phyloP scores from a whole-genome alignment of 1,140 invertebrate species.

The Papilio helenus region DNA sequence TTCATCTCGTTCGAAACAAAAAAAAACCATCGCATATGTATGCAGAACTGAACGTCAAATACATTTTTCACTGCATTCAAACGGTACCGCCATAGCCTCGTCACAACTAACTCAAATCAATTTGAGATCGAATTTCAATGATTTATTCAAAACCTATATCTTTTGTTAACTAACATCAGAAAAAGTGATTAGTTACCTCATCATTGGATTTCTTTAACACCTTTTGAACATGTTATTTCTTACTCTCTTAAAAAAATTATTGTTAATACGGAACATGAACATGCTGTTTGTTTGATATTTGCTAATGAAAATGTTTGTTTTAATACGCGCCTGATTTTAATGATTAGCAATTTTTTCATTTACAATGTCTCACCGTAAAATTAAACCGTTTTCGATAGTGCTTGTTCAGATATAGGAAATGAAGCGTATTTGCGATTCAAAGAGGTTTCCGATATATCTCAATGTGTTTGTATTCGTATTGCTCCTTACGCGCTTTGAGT shows the following conservation, averaged over 20 bases:
- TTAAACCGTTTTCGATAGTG: background rate
- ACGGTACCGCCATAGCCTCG: background rate
- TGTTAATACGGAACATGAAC: no score
- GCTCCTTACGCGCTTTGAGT: constrained; percentile 7
- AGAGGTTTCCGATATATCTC: background rate
- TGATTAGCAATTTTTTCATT: background rate
- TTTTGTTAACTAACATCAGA: background rate
- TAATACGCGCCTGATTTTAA: background rate
- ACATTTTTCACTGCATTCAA: constrained; percentile 23
- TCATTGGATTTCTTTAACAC: no score
- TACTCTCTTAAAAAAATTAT: no score
- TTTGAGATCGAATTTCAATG: background rate
- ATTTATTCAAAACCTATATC: background rate
- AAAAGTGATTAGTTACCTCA: no score
- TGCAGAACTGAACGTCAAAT: constrained; percentile 1
- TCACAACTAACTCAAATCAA: background rate
- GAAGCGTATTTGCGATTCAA: background rate
- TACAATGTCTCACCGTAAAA: background rate
- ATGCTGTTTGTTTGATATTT: no score
- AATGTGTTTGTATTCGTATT: constrained; percentile 6
- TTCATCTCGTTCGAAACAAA: background rate
- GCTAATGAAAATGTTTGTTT: no score
- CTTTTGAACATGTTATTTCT: no score
- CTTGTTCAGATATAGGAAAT: background rate
- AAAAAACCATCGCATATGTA: background rate